Base-by-base conservation (phyloP, 2,888 invertebrate genomes). In the Nasonia oneida region DNA sequence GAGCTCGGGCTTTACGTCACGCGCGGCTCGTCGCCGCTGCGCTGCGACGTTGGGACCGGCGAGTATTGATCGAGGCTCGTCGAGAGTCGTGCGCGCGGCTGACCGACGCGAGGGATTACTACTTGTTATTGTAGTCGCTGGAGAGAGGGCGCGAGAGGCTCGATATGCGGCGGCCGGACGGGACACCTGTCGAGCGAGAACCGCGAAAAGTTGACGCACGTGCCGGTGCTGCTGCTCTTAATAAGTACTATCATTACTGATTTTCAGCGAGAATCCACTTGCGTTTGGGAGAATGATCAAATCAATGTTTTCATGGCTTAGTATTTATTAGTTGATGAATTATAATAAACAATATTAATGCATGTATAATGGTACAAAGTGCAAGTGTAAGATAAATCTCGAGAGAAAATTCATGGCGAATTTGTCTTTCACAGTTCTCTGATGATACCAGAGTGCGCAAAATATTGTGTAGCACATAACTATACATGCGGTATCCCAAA, bases 1-100 rank as follows among this genome's bases (percentile, higher is more conserved):
- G 91, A 91, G 90, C 91, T 90, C 90, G 23, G 90, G 89, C 23
- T 42, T 94, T 94, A 94, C 95, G 95, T 95, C 94, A 94, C 93
- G 92, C 64, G 75, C 37, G 76, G 39, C 39, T 37, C 18, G 57
- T 23, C 64, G 67, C 33, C 57, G 23, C 23, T n/a, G 37, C 18
- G 53, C 73, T 50, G 33, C 47, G 29, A 76, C 37, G 3, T 0
- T 37, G 4, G 37, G 29, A 29, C 50, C 33, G 71, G 2, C n/a
- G n/a, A 6, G 57, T 86, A 86, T 86, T 86, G 85, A 86, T 86
- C 85, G 74, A 50, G 42, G 14, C 10, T 33, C 33, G 8, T 10
- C 2, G 29, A 29, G 29, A 29, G 29, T 29, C 29, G 29, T 29
- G 29, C 12, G 42, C 74, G 64, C 75, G 74, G 57, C 64, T 42